Evolutionary conservation across 2,113 vertebrate genomes (phyloP), one percentile per base, ranked within the genome.

Genomic region (Thryonomys swinderianus): DNA sequence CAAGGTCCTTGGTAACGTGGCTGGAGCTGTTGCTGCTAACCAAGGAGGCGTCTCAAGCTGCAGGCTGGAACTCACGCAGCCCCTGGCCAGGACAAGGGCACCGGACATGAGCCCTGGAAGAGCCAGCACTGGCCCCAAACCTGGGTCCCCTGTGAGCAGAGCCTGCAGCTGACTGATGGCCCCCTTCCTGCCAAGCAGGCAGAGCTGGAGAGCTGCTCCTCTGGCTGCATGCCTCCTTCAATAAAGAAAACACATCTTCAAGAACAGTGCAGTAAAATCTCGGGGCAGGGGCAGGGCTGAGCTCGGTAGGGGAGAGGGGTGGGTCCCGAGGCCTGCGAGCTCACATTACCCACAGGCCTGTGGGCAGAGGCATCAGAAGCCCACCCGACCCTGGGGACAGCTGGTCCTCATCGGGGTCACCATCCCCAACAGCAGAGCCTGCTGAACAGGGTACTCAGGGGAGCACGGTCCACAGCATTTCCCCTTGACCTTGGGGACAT

Each of bases 211-310:
- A 69, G 55, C 53, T 40, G 86, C 62, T n/a, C 64, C 55, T 7
- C 40, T 8, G 9, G 48, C 48, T 27, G 32, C 45, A 25, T 32
- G 42, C 64, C 88, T 64, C 93, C 34, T 23, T 2, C 1, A 7
- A 20, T 84, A 88, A 86, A 64, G 66, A 82, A 71, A 95, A 66
- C 16, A 27, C 7, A 21, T 9, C 40, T 66, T 7, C 0, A 0
- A 80, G 76, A 59, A 51, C 34, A 32, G 81, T 12, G 9, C 37
- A 2, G 18, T 37, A 30, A n/a, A 32, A 21, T 37, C 20, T 13
- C 11, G 0, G 0, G 12, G 0, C 3, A n/a, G 0, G 4, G 20
- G n/a, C 2, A 13, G 10, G 76, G 12, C 4, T 0, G 3, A 53
- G 37, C 0, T 0, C 40, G 37, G 34, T 7, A 23, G 53, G 3